Conservation (phyloP, 1,140 invertebrate species). For the Ceratosolen solmsi region DNA sequence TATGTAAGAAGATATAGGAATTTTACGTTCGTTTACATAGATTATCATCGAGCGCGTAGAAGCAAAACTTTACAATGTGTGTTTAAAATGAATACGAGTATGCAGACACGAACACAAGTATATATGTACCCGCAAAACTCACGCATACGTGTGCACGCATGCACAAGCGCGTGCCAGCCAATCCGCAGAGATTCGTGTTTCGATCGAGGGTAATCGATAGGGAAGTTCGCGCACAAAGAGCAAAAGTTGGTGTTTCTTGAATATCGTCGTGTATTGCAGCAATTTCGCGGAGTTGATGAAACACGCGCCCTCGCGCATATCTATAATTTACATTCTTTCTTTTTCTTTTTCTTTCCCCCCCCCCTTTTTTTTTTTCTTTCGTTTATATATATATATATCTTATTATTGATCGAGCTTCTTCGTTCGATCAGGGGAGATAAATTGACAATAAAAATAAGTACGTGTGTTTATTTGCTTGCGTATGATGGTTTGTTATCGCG, state of each 20-base stretch:
- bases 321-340: constrained; percentile 24
- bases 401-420: constrained; percentile 32
- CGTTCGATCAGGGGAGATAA: constrained; percentile 15
- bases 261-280: neutral
- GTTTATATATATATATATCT: too few species aligned
- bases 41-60: neutral
- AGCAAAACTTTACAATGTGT: neutral
- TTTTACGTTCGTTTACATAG: constrained; percentile 5
- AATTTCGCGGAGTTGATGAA: neutral
- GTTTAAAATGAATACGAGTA: neutral
- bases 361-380: too few species aligned
- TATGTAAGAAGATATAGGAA: neutral
- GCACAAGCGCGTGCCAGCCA: constrained; percentile 43
- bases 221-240: constrained; percentile 34
- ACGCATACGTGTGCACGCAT: neutral
- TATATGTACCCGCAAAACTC: neutral
- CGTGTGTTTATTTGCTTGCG: neutral
- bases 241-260: constrained; percentile 35
- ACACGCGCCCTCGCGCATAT: neutral
- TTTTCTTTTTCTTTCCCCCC: too few species aligned
- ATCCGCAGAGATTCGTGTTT: constrained; percentile 40
- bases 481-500: neutral
- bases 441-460: constrained; percentile 30
- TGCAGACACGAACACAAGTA: neutral
- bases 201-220: constrained; percentile 1